Evolutionary conservation across 2,113 vertebrate genomes (phyloP), one percentile per base, ranked within the genome.

Genomic region (Seriola dumerili): DNA sequence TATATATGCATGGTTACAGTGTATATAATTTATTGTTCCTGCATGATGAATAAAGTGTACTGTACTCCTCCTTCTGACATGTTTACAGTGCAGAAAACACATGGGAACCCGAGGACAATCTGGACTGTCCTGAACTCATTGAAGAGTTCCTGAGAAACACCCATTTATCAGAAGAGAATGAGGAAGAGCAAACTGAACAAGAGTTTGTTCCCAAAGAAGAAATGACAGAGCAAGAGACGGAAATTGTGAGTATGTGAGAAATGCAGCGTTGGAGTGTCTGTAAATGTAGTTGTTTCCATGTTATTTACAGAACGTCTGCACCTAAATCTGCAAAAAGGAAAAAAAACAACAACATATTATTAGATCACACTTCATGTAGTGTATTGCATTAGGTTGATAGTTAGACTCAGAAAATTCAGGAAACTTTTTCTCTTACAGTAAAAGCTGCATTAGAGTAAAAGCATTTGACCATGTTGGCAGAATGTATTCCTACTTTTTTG

Each of bases 41-140:
- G 36, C 5, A 1, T 54, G 48, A 50, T 19, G 11, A 23, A 44
- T 57, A 7, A 44, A 58, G 6, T 19, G 2, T 42, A 3, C 32
- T 17, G 1, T 42, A 23, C 36, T 38, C 19, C 2, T 44, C 36
- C 29, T 1, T 19, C 14, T 46, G 8, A 14, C 40, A 5, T 78
- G 1, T 62, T 46, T 40, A 72, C 92, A 99, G 98, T 96, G 97
- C 97, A 89, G 98, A 99, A 85, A 99, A 99, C 92, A 99, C 98
- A 25, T 99, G 98, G 98, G 98, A 99, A 81, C 98, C 98, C 36
- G 97, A 99, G 94, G 98, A 99, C 94, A 99, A 99, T 87, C 94
- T 99, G 92, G 98, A 99, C 93, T 99, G 98, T 89, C 98, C 98
- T 69, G 98, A 99, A 77, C 95, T 99, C 87, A 99, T 99, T 21